Base-by-base conservation (phyloP, 2,888 invertebrate genomes). In the Exephanes ischioxanthus region DNA sequence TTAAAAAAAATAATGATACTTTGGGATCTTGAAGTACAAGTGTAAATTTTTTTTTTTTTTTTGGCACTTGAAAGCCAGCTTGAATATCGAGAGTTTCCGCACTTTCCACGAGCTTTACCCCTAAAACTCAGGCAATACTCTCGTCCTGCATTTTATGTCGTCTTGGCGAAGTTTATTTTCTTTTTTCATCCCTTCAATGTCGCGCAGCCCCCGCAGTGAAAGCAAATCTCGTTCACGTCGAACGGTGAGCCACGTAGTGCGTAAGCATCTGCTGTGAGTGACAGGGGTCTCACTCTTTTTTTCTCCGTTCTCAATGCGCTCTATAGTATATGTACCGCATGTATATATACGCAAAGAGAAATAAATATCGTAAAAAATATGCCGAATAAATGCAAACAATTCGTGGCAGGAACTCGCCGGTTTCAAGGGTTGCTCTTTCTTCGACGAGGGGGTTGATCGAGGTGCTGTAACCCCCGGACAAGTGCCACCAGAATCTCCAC, bases 301-400 rank as follows among this genome's bases (percentile, higher is more conserved):
- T 71, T 75, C 26, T 67, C 2, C 33, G 53, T 45, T 76, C 66
- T 80, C 58, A 72, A 84, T 80, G 67, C 63, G 16, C 63, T n/a
- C 33, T 14, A 26, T 67, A 26, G n/a, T 67, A 37, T 26, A 75
- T 41, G 58, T 45, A 30, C 26, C 26, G 22, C 26, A 26, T 4
- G 22, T 22, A 71, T 84, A 86, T 86, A 84, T 71, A 78, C 70
- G 79, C 80, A 84, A 80, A 79, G 86, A 84, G 89, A 91, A 92
- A 94, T 93, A 94, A 93, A 93, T 93, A 92, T 92, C 91, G 89
- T 90, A 90, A 86, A 90, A 86, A 92, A 91, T 92, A 91, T 91
- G 92, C 87, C 87, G 88, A 89, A 90, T 91, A 92, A 92, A 93
- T 91, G 93, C 92, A 91, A 92, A 92, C 93, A 91, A 92, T 93